Conservation (phyloP, 2,888 invertebrate genomes). For the Rhagium mordax region DNA sequence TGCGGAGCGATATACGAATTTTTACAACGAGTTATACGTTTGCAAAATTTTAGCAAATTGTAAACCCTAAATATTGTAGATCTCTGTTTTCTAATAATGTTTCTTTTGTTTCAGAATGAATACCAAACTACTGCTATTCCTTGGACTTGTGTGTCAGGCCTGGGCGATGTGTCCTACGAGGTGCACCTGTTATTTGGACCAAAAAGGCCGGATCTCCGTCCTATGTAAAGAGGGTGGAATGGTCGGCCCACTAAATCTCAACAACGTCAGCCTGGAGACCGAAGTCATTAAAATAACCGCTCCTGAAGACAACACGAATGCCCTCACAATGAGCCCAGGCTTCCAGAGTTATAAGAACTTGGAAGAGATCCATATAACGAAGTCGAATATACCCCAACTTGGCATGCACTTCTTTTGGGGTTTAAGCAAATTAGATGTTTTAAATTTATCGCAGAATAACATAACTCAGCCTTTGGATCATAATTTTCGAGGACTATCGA, state of each 20-base stretch:
- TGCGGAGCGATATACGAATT: no score
- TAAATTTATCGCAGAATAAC: conserved; percentile 84
- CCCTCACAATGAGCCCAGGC: conserved; percentile 81
- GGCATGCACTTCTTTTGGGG: conserved; percentile 87
- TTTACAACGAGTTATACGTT: no score
- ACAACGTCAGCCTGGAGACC: conserved; percentile 73
- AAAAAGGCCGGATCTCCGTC: conserved; percentile 74
- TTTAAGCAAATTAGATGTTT: conserved; percentile 72
- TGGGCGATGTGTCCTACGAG: conserved; percentile 74
- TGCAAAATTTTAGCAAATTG: no score
- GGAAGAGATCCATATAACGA: conserved; percentile 82
- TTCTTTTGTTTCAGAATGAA: conserved; percentile 58
- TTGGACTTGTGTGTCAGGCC: conserved; percentile 30
- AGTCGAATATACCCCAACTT: conserved; percentile 85
- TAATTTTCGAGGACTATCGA: conserved; percentile 83
- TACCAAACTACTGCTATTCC: conserved; percentile 44
- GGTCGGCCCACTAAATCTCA: conserved; percentile 75
- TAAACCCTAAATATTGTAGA: no score
- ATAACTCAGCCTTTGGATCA: conserved; percentile 81
- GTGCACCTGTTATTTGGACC: conserved; percentile 76
- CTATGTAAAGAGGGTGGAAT: conserved; percentile 77
- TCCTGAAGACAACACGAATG: conserved; percentile 75
- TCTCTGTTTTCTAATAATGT: conserved; percentile 1
- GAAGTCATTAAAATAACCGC: conserved; percentile 80
- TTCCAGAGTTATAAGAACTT: conserved; percentile 74